Evolutionary conservation across 2,113 vertebrate species (phyloP).

Genomic region (Mandrillus leucophaeus): DNA sequence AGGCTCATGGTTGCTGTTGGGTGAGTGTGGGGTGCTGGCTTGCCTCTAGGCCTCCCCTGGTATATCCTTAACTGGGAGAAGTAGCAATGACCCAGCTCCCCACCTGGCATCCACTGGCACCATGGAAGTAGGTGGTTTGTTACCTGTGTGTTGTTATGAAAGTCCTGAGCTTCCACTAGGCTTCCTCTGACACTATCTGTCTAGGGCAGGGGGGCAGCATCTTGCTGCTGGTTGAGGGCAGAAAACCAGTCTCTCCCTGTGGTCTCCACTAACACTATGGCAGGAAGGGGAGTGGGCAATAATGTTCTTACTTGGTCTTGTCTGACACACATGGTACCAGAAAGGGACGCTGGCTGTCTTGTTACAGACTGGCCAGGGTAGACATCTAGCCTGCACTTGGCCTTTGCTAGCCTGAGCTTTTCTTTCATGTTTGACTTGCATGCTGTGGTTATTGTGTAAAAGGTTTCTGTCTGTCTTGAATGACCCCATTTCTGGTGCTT

Average conservation of each 20-base stretch:
- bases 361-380: not conserved
- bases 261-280: not conserved
- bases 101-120: not conserved
- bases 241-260: not conserved
- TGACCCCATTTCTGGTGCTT: not conserved
- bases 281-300: not conserved
- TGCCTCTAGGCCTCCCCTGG: not conserved
- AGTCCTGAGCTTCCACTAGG: not conserved
- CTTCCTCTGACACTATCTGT: not conserved
- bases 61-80: not conserved
- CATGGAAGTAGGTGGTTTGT: not conserved
- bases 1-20: rapidly evolving
- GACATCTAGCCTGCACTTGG: too few relatives aligned
- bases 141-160: not conserved
- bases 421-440: not conserved
- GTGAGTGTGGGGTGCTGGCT: not conserved
- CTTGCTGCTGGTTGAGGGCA: not conserved
- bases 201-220: not conserved
- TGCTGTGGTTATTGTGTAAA: not conserved
- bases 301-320: not conserved
- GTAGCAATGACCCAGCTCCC: not conserved
- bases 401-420: not conserved
- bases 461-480: not conserved
- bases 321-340: not conserved
- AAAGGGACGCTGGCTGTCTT: not conserved